Conservation (phyloP, 2,888 invertebrate species). For the Andrena dorsata region DNA sequence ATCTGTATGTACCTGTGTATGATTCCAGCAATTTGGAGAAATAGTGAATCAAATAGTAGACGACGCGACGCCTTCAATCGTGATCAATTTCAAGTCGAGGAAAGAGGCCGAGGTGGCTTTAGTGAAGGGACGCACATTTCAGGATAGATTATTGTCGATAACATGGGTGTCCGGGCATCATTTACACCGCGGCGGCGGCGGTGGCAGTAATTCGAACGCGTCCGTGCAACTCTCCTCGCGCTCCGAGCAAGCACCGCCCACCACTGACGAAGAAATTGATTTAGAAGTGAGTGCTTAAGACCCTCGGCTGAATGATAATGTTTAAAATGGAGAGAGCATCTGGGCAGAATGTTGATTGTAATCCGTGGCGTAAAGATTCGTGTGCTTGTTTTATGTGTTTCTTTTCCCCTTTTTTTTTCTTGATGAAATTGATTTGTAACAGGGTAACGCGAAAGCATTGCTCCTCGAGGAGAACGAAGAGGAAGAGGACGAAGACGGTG, state of each 20-base stretch:
- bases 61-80: slow-evolving; percentile 90
- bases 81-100: slow-evolving; percentile 91
- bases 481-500: slow-evolving; percentile 94
- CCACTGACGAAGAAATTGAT: slow-evolving; percentile 81
- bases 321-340: neutral
- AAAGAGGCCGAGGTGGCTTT: slow-evolving; percentile 93
- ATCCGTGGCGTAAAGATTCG: neutral
- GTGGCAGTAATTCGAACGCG: slow-evolving; percentile 75
- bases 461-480: slow-evolving; percentile 93
- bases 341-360: neutral
- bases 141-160: slow-evolving; percentile 86
- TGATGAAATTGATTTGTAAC: slow-evolving; percentile 23
- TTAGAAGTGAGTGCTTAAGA: slow-evolving; percentile 77
- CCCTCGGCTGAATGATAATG: neutral
- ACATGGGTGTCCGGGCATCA: slow-evolving; percentile 86
- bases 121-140: slow-evolving; percentile 91
- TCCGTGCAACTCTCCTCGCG: slow-evolving; percentile 74
- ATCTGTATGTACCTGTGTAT: slow-evolving; percentile 88
- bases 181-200: slow-evolving; percentile 85
- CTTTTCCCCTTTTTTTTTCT: neutral
- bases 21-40: slow-evolving; percentile 92
- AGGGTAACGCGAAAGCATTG: slow-evolving; percentile 87
- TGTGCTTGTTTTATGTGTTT: neutral
- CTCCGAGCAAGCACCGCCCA: slow-evolving; percentile 80
- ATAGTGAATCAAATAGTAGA: slow-evolving; percentile 93